Evolutionary conservation across 2,113 vertebrate genomes (phyloP), one percentile per base, ranked within the genome.

Genomic region (Zingel zingel): DNA sequence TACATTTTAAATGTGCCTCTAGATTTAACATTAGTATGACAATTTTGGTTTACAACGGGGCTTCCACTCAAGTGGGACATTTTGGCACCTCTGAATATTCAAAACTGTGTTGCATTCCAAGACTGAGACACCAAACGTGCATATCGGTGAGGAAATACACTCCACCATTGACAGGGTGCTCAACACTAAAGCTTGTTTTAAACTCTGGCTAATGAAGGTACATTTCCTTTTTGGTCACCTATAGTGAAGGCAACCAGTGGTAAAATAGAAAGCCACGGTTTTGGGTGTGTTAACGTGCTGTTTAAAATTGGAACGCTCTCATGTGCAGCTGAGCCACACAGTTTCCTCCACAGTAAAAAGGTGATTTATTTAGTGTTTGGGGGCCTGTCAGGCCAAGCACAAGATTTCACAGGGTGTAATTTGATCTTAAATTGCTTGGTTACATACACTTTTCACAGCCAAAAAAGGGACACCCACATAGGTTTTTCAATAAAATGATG

Each of bases 321-420:
- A 85, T 84, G 88, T 83, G 78, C 81, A 81, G 74, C 85, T 51
- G 80, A 90, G 86, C 76, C 70, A 67, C 53, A 50, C 83, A 68
- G 74, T 71, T 84, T 83, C 82, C 81, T 59, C 63, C 81, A 81
- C 79, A 92, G 83, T 87, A 82, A 84, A 88, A 91, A 88, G 71
- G 83, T 91, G 85, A 89, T 94, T 93, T 88, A 89, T 92, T 92
- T 91, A 86, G 77, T 84, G 74, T 91, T 82, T 86, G 81, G 78
- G 59, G 63, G 84, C 74, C 80, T 91, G 88, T 92, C 89, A 90
- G 79, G 79, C 74, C 71, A 59, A 70, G 72, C 71, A 66, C 19
- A 48, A 64, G 61, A 77, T 90, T 85, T 92, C 87, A 85, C 74
- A 74, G 74, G 66, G 79, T 87, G 81, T 86, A 90, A 92, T 92